Conservation (phyloP, 23 tunicate genomes). For the Corella eumyota region DNA sequence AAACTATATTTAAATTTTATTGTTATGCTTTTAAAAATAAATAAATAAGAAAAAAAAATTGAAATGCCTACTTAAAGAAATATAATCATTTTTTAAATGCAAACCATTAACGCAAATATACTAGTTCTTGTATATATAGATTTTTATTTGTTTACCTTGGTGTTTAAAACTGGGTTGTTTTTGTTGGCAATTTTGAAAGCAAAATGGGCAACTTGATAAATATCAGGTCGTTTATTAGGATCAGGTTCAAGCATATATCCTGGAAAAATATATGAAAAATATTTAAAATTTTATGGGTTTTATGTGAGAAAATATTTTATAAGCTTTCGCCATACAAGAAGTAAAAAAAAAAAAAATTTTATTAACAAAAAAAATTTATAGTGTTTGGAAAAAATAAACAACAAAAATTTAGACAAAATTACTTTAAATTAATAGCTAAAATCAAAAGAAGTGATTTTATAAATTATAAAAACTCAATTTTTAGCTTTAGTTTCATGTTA, state of each 20-base stretch:
- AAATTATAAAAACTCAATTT: no score
- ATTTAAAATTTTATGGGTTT: no score
- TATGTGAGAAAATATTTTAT: no score
- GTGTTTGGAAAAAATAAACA: no score
- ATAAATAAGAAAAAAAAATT: not conserved
- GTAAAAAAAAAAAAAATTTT: no score
- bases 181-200: slow-evolving; percentile 34
- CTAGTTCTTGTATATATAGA: not conserved
- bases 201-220: slow-evolving; percentile 92
- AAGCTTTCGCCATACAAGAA: no score
- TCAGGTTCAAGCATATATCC: slow-evolving; percentile 88
- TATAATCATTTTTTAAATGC: not conserved
- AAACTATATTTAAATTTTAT: no score
- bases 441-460: no score
- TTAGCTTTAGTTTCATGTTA: no score
- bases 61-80: not conserved
- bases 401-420: no score
- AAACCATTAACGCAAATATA: not conserved
- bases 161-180: slow-evolving; percentile 56
- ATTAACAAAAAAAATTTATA: no score
- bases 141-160: slow-evolving; percentile 16
- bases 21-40: not conserved
- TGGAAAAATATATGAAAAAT: slow-evolving; percentile 7
- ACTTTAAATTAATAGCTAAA: no score
- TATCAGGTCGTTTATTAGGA: slow-evolving; percentile 82